These are phyloP conservation scores for Chrosomus eos DNA, from an alignment of 2,797 vertebrate genomes.

Conservation along the genomic window DNA sequence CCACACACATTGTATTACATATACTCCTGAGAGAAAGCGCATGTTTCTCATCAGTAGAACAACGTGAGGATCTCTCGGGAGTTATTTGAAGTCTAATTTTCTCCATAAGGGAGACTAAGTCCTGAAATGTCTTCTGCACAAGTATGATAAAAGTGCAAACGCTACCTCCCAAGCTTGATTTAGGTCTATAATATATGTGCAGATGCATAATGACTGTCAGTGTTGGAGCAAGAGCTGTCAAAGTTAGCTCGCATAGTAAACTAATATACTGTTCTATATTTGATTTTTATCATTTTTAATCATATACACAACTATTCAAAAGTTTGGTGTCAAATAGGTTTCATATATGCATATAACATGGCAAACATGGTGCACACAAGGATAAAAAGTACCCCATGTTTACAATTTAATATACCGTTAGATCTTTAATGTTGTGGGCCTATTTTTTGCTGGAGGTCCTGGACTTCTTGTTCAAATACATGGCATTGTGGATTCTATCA, in stretches of 20 bases:
- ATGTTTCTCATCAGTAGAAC: background rate
- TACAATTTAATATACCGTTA: too few relatives aligned
- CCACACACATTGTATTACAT: constrained; percentile 5
- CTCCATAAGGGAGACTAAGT: background rate
- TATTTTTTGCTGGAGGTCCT: too few relatives aligned
- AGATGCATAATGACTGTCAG: background rate
- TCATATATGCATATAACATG: too few relatives aligned
- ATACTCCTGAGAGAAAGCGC: background rate
- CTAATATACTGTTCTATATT: background rate
- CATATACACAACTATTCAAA: too few relatives aligned
- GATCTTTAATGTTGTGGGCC: too few relatives aligned
- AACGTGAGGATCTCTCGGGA: background rate
- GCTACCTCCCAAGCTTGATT: too few relatives aligned
- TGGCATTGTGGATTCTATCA: too few relatives aligned
- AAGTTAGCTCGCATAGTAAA: background rate
- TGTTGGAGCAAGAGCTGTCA: background rate
- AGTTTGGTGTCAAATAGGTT: too few relatives aligned
- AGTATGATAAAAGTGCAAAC: background rate
- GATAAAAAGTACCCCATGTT: too few relatives aligned
- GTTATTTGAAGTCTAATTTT: constrained; percentile 1
- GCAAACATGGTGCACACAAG: too few relatives aligned
- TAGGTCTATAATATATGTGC: background rate
- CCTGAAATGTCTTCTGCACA: background rate
- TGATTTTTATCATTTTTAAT: too few relatives aligned
- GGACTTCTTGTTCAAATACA: too few relatives aligned